Base-by-base conservation (phyloP, 2,888 invertebrate genomes). In the Cephus nigrinus region DNA sequence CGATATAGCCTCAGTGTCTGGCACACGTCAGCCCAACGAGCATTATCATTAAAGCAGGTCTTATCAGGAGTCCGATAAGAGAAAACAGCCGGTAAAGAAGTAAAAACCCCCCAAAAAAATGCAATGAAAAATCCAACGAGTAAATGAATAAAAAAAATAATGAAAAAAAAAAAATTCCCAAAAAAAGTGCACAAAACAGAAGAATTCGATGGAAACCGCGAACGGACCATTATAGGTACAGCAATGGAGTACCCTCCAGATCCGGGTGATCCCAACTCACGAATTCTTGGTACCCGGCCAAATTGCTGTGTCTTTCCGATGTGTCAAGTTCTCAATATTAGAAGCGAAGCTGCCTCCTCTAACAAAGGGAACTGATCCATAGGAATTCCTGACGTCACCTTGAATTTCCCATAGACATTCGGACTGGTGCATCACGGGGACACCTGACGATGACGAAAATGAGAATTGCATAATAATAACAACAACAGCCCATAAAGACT, bases 311-410 rank as follows among this genome's bases (percentile, higher is more conserved):
- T 81, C 85, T 89, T 86, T 82, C 84, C 86, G 84, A 85, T 88
- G 86, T 87, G 85, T 88, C 87, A 85, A 86, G 83, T 83, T 82
- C 83, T 85, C 86, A 83, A 84, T 82, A 80, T 80, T 79, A 77
- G 75, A 79, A 76, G 74, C 40, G 23, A 55, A 5, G 1, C 40
- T 55, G 55, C 15, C 23, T 55, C 9, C 55, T 23, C 2, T 23
- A 15, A 40, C 55, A 55, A 55, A 55, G 23, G 23, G 9, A 4
- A 55, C 0, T 1, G 5, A 23, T 23, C 23, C 55, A 23, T 2
- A 15, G 23, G 9, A 55, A 55, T 23, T 23, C 55, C 2, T 55
- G 9, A 55, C 0, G 23, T 9, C 23, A 55, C 55, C 15, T 23
- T 23, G 23, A 23, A 23, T 15, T 55, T 55, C 55, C 15, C 55